Conservation (phyloP, 2,888 invertebrate species). For the Branchellion lobata region DNA sequence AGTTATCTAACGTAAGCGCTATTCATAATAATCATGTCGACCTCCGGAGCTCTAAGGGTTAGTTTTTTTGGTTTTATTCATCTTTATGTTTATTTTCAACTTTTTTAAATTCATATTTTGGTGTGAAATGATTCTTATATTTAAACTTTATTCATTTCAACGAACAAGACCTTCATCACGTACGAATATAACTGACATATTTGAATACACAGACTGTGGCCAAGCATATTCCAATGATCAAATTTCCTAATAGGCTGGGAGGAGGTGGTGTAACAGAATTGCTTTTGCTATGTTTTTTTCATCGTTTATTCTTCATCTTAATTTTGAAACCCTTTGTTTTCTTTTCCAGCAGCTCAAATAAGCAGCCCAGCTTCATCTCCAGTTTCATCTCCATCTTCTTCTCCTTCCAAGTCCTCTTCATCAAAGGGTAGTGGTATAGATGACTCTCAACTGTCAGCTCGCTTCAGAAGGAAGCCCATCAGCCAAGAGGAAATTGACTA, state of each 20-base stretch:
- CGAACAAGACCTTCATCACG: neutral
- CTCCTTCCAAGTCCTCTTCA: neutral
- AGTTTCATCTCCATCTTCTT: constrained; percentile 11
- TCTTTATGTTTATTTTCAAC: neutral
- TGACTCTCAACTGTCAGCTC: constrained; percentile 15
- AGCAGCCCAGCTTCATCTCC: neutral
- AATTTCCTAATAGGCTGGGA: constrained; percentile 34
- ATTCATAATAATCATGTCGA: neutral
- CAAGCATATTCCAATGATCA: constrained; percentile 39
- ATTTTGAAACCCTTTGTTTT: too few species aligned
- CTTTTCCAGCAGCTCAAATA: neutral
- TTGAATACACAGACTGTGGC: constrained; percentile 24
- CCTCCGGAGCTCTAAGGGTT: constrained; percentile 13
- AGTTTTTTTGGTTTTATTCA: too few species aligned
- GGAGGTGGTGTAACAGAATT: too few species aligned
- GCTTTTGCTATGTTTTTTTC: too few species aligned
- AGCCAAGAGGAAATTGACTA: constrained; percentile 38
- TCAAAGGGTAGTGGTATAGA: constrained; percentile 3
- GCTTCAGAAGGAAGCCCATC: constrained; percentile 32
- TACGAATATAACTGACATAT: too few species aligned
- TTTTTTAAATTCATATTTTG: neutral
- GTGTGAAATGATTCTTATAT: too few species aligned
- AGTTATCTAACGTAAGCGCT: neutral
- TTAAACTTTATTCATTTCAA: constrained; percentile 7
- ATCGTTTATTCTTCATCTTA: too few species aligned